Base-by-base conservation (phyloP, 2,797 vertebrate species). In the Chromobotia macracanthus region DNA sequence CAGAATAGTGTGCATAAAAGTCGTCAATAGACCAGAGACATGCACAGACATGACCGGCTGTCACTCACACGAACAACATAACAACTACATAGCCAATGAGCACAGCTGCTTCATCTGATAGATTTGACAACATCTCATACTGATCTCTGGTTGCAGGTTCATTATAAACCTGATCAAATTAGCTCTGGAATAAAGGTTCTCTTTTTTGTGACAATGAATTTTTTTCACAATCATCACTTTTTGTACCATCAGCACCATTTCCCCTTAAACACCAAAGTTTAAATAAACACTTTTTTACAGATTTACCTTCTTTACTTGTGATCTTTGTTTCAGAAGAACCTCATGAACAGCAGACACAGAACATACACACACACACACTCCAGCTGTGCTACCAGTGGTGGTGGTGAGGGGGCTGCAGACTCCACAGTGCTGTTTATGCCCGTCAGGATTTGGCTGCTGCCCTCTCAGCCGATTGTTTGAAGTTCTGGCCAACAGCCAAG, bases 401-500 rank as follows among this genome's bases (percentile, higher is more conserved):
- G 31, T 31, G 31, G 31, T 31, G 31, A 3, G 79, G 80, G 76
- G 75, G 79, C n/a, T n/a, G n/a, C n/a, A 67, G 83, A 81, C 84
- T 87, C 86, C 87, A 87, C 82, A 82, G 89, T 87, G 92, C 92
- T 92, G 92, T 93, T 94, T 93, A 92, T 90, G 90, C 3, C 31
- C 5, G 31, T 31, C 31, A 31, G 31, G 90, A 91, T 88, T 92
- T 90, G 88, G 90, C 90, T 89, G 85, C 88, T 86, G 87, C 75
- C 88, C 86, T 51, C 88, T 91, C 89, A 73, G 85, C 88, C 89
- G 87, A 91, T 92, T 94, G 92, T 93, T 91, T 92, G 87, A 87
- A 84, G 88, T 89, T 84, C 81, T 93, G 93, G 92, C 90, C 63
- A 79, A 10, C 38, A 1, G 86, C 93, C 93, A 92, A 80, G 83